These are phyloP conservation scores for Crypturellus undulatus DNA, from an alignment of 2,113 vertebrate species.

Conservation along the genomic window DNA sequence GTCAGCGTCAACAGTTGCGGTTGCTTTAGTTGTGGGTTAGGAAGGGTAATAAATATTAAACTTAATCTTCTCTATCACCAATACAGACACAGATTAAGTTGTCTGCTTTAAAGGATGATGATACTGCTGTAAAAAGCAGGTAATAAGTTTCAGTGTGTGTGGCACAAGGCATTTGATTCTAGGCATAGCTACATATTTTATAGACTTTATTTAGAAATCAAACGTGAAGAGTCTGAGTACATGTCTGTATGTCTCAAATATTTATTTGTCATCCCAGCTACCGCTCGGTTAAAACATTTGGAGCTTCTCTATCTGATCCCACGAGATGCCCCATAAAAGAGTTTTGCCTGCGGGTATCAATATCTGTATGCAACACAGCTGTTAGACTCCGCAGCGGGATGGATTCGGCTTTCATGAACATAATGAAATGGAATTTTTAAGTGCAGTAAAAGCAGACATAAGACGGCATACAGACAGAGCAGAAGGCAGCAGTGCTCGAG, in stretches of 20 bases:
- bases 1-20: neutral
- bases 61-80: neutral
- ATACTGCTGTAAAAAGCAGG: neutral
- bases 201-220: slow-evolving; percentile 64
- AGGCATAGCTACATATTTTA: slow-evolving; percentile 51
- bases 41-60: slow-evolving; percentile 45
- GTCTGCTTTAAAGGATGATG: neutral
- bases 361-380: slow-evolving; percentile 73
- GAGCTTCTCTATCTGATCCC: slow-evolving; percentile 59
- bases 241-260: slow-evolving; percentile 59
- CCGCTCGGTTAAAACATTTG: slow-evolving; percentile 52
- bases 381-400: slow-evolving; percentile 55
- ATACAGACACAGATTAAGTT: neutral
- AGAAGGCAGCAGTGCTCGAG: neutral
- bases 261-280: slow-evolving; percentile 67
- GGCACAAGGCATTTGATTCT: slow-evolving; percentile 4
- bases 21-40: neutral
- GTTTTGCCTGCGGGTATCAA: slow-evolving; percentile 72
- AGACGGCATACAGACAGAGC: slow-evolving; percentile 56
- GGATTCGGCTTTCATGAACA: slow-evolving; percentile 65
- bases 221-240: slow-evolving; percentile 43
- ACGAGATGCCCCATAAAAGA: slow-evolving; percentile 64
- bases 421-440: slow-evolving; percentile 77
- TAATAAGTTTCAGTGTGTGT: neutral
- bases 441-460: slow-evolving; percentile 58